Evolutionary conservation across 2,797 vertebrate genomes (phyloP), one percentile per base, ranked within the genome.

Genomic region (Anguilla anguilla): DNA sequence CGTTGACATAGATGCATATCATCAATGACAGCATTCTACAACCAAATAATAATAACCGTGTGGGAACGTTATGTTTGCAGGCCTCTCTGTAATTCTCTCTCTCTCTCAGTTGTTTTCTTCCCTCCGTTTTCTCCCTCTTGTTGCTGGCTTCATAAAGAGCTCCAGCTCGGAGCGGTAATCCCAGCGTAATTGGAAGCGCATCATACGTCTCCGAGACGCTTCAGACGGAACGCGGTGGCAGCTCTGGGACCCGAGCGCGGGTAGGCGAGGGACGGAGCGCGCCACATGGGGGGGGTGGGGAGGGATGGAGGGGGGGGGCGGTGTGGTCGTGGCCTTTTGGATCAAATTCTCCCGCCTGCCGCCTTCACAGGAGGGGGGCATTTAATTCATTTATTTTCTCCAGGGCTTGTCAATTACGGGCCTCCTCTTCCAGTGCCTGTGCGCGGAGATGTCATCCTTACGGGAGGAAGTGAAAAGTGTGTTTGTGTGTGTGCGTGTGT

Each of bases 401-500:
- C 6, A 0, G 69, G n/a, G 49, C 46, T 31, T 86, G 61, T 74
- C 67, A 86, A 31, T 86, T 74, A 77, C 11, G 13, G 13, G 17
- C 15, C 15, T 43, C 19, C 35, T 86, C 69, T 86, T 86, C 67
- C 85, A 46, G 43, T 5, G 10, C 64, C 25, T 7, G 5, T 25
- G 61, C 22, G 19, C 25, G 19, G 17, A 39, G 83, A 6, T 72
- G 46, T 11, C 85, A 86, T 69, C 61, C 46, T 69, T 89, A 87
- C 15, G 39, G 31, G 39, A 10, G 46, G 22, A 28, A 15, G 17
- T 19, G 74, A 43, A 69, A 49, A 72, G 39, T 15, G n/a, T 53
- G 61, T 28, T 9, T 72, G 67, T 64, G 22, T 67, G 22, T 67
- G 61, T n/a, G 61, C 7, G 61, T 67, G 64, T 11, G 25, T 67